Base-by-base conservation (phyloP, 2,888 invertebrate genomes). In the Rhamphomyia laevipes region DNA sequence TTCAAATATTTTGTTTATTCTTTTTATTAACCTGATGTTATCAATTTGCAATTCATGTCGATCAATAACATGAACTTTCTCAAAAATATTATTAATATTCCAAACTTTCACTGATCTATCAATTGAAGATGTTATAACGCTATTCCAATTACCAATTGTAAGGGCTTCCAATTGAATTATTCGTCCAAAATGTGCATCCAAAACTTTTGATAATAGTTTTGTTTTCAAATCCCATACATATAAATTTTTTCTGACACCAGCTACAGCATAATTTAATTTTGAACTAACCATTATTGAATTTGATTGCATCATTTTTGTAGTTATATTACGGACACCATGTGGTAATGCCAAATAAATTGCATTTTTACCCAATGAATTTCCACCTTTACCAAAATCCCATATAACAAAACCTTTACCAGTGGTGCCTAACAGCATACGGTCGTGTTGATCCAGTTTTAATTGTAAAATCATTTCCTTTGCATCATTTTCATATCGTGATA, bases 41-140 rank as follows among this genome's bases (percentile, higher is more conserved):
- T 97, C 96, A 51, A 97, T 91, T 58, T 93, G 92, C 51, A 95
- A 73, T 64, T 97, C 97, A 65, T 96, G 94, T 10, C 95, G 75
- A 62, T 95, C 92, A 55, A 97, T 94, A 38, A 90, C 89, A 64
- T 94, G 93, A 0, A 95, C 94, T 68, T 95, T 93, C 64, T 97
- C 96, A 62, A 95, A 93, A 56, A 97, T 96, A 67, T 97, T 97
- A 68, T 96, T 94, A 49, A 99, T 93, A 67, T 97, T 97, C 97
- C 97, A 97, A 5, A 96, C 93, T 76, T 97, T 97, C 9, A 97
- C 95, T 0, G 94, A 93, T 52, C 96, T 80, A 69, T 99, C 97
- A 45, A 97, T 94, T 0, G 96, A 96, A 0, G 96, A 94, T 0
- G 97, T 96, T 44, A 97, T 91, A 6, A 95, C 84, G 66, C 88